Base-by-base conservation (phyloP, 2,888 invertebrate species). In the Ennomos fuscantarius region DNA sequence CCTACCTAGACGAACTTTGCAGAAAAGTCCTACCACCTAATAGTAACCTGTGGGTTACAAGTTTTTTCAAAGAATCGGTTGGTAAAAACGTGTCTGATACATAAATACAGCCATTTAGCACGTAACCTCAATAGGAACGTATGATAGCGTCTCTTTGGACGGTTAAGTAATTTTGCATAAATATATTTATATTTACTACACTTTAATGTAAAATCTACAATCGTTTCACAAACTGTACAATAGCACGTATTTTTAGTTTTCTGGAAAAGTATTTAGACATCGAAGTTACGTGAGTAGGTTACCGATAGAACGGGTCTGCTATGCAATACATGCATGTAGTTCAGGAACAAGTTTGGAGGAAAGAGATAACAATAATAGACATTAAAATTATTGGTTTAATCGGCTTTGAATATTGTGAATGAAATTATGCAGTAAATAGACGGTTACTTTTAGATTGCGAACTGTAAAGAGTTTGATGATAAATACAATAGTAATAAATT, bases 261-360 rank as follows among this genome's bases (percentile, higher is more conserved):
- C 37, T 42, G 40, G 46, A 42, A 48, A 45, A 39, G 33, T 47
- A 44, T 52, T 47, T 47, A 57, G 52, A 52, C 42, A 48, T 31
- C 33, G 35, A 34, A 40, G 51, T 57, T 51, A 50, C 43, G 51
- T 9, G 13, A 52, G 31, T 44, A 45, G 47, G 41, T 34, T 35
- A 35, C 44, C 42, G 53, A 53, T 46, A 53, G 34, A 40, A 42
- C 48, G 48, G 42, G 24, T 24, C 5, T 24, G 2, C 24, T 24
- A 24, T 24, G 24, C 24, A 24, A 24, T 24, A 24, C 6, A 24
- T 24, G 24, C 6, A 43, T 31, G 12, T 11, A 39, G 43, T 34
- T 44, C 13, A 50, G 55, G 33, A 39, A 55, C 40, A 44, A 15
- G 39, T 42, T 33, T 11, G 11, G 34, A 45, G 2, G 13, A 35